Base-by-base conservation (phyloP, 2,888 invertebrate genomes). In the Oxycera nigricornis region DNA sequence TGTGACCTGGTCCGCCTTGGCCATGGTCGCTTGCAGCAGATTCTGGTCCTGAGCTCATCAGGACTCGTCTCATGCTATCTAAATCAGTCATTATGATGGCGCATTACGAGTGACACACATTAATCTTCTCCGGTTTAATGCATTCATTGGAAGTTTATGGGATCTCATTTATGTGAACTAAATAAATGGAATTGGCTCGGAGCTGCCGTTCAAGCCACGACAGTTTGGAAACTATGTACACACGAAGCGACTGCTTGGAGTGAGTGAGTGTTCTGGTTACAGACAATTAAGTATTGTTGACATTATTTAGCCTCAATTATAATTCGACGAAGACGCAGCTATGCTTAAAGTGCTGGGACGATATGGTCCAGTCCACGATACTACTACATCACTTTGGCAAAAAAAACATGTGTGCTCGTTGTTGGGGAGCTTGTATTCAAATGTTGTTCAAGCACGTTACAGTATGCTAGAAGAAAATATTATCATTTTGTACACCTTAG, bases 271-370 rank as follows among this genome's bases (percentile, higher is more conserved):
- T 46, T 11, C 14, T 30, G 26, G 72, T 39, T 72, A 35, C 39
- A 35, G 57, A 57, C 72, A 72, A 72, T 72, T 72, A 72, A 72
- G 39, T 72, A 30, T 57, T 72, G 57, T 72, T 72, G 72, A 72
- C 72, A 72, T 72, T 72, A 72, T 72, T 72, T 72, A 57, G 57
- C 72, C 72, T 72, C 72, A 72, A 72, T 72, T 72, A 72, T 30
- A 50, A 39, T 46, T 46, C n/a, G 46, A 46, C 46, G n/a, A 46
- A 46, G 46, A 7, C 46, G 11, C 17, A 14, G 17, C 3, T 11
- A 14, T 46, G 46, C 17, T 17, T 17, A 46, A 46, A 46, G 46
- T 46, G 17, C 46, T n/a, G n/a, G n/a, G n/a, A n/a, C n/a, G n/a
- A n/a, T n/a, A n/a, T n/a, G n/a, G n/a, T n/a, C n/a, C n/a, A n/a